Evolutionary conservation across 2,113 vertebrate species (phyloP).

Genomic region (Penelope pileata): DNA sequence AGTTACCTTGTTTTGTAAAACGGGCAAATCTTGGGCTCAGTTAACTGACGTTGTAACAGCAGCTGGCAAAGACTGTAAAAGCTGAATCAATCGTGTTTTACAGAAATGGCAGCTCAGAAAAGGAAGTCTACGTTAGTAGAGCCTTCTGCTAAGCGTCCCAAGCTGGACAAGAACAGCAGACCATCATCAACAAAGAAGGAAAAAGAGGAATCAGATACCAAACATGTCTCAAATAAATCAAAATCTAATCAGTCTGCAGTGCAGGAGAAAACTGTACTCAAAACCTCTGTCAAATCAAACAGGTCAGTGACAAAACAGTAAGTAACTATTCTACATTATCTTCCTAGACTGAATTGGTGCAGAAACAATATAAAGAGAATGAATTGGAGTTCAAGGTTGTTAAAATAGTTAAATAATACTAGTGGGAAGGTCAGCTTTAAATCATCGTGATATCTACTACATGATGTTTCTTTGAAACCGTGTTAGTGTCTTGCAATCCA

Average conservation of each 20-base stretch:
- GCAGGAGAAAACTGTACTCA: slow-evolving; percentile 73
- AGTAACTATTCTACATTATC: neutral
- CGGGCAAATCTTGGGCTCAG: neutral
- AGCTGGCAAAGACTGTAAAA: neutral
- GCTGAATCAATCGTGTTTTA: slow-evolving; percentile 59
- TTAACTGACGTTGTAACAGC: neutral
- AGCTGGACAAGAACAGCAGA: slow-evolving; percentile 74
- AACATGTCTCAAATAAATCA: slow-evolving; percentile 76
- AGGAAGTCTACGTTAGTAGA: slow-evolving; percentile 75
- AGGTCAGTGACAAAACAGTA: slow-evolving; percentile 67
- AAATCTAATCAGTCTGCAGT: slow-evolving; percentile 45
- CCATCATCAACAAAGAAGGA: slow-evolving; percentile 56
- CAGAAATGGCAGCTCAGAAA: slow-evolving; percentile 84
- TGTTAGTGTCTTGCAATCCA: slow-evolving; percentile 14
- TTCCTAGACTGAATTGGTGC: slow-evolving; percentile 5
- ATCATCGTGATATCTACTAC: neutral
- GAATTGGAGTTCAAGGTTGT: slow-evolving; percentile 48
- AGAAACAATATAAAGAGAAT: slow-evolving; percentile 23
- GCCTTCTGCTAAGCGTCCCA: slow-evolving; percentile 76
- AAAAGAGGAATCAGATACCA: slow-evolving; percentile 69
- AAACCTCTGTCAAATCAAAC: slow-evolving; percentile 70
- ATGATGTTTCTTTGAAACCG: slow-evolving; percentile 15
- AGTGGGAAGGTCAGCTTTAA: neutral
- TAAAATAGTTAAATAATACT: slow-evolving; percentile 7
- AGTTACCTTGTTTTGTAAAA: slow-evolving; percentile 2